phyloP scores from a whole-genome alignment of 2,113 vertebrate genomes.

The Ceratotherium simum region DNA sequence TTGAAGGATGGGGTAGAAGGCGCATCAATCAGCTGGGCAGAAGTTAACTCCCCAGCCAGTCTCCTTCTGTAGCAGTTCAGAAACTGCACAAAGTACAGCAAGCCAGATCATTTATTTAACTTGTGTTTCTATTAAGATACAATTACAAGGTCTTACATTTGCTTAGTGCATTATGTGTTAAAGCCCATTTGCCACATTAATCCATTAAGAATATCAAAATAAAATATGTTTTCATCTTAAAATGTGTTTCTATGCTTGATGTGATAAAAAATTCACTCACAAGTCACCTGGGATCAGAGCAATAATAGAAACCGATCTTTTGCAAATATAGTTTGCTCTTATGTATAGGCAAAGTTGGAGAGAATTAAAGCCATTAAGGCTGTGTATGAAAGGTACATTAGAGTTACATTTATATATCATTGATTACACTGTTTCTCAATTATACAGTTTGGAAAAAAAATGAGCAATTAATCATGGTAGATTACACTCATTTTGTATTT shows the following conservation, averaged over 20 bases:
- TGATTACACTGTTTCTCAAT: constrained; percentile 79
- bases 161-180: background rate
- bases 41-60: background rate
- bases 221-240: constrained; percentile 12
- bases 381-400: constrained; percentile 73
- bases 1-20: background rate
- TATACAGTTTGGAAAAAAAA: constrained; percentile 67
- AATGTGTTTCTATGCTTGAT: background rate
- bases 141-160: background rate
- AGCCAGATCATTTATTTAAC: constrained; percentile 4
- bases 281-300: background rate
- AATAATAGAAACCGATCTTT: constrained; percentile 37
- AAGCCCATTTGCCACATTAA: background rate
- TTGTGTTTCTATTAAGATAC: constrained; percentile 21
- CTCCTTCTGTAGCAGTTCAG: constrained; percentile 7
- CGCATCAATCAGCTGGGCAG: background rate
- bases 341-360: constrained; percentile 15
- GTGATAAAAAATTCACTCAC: constrained; percentile 55
- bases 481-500: constrained; percentile 81
- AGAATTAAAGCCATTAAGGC: constrained; percentile 60
- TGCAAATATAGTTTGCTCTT: background rate
- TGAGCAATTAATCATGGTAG: constrained; percentile 79
- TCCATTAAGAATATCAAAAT: background rate
- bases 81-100: background rate
- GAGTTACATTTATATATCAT: constrained; percentile 78